Evolutionary conservation across 2,888 invertebrate genomes (phyloP).

Genomic region (Kryphioiulus occultus): DNA sequence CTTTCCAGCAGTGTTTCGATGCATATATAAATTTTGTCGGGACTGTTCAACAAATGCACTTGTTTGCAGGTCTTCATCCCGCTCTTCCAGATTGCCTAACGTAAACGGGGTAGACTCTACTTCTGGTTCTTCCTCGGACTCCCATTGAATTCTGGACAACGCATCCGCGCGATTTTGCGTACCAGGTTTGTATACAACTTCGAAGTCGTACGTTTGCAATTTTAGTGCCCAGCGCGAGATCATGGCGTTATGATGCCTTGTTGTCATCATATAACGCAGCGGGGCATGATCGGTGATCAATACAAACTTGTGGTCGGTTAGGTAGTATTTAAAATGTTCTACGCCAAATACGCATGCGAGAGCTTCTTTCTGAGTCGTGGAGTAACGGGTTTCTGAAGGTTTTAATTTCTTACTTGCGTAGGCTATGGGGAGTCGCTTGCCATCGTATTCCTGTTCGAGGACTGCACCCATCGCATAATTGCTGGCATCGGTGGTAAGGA

Average conservation of each 20-base stretch:
- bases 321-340: background rate
- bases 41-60: no score
- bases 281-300: background rate
- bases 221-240: background rate
- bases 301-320: background rate
- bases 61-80: no score
- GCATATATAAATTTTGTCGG: no score
- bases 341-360: background rate
- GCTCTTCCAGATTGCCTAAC: no score
- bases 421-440: background rate
- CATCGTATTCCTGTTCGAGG: background rate
- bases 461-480: background rate
- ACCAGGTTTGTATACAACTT: background rate
- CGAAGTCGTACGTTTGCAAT: background rate
- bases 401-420: conserved; percentile 18
- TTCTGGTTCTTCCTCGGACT: no score
- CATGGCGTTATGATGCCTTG: background rate
- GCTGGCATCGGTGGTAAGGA: background rate
- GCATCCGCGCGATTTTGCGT: background rate
- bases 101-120: no score
- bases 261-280: background rate
- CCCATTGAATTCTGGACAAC: no score
- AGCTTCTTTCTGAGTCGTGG: background rate
- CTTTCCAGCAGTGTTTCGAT: no score
- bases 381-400: background rate